Base-by-base conservation (phyloP, 2,888 invertebrate genomes). In the Cetonia aurata region DNA sequence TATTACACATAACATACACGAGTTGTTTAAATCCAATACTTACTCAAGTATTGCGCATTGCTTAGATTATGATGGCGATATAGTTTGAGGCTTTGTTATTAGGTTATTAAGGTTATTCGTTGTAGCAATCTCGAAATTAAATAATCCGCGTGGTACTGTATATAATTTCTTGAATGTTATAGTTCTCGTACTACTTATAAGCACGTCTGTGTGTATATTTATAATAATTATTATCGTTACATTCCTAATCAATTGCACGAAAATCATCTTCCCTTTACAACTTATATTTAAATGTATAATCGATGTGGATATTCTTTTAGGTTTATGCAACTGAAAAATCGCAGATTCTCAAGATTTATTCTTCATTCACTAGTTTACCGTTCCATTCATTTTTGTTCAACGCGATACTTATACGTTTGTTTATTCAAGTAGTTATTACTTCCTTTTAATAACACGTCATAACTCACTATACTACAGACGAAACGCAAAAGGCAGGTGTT, bases 21-120 rank as follows among this genome's bases (percentile, higher is more conserved):
- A 15, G 37, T 52, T 13, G 4, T 50, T 33, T 50, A 48, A 6
- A 65, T 41, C n/a, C 50, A 8, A 48, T 17, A 50, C 48, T 62
- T 25, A 25, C 3, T 25, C 1, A 44, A 62, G 17, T 50, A 50
- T 65, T 50, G 62, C 62, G 62, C 41, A 65, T n/a, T 52, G 13
- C 8, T 12, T 46, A 50, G 60, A 62, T 65, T 50, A 15, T 50
- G 15, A 65, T 37, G 15, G n/a, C 9, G 17, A 50, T 50, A 65
- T 65, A 17, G 50, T 65, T 65, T 37, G 37, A 65, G 50, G 62
- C 62, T 50, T 65, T 65, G 37, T 65, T 65, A 57, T 57, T 57
- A 57, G 57, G 19, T 62, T n/a, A 9, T 48, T 60, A 33, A 33
- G 41, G 60, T 48, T 48, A 41, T 9, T 41, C 37, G 41, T 65